Base-by-base conservation (phyloP, 2,888 invertebrate genomes). In the Dione vanillae region DNA sequence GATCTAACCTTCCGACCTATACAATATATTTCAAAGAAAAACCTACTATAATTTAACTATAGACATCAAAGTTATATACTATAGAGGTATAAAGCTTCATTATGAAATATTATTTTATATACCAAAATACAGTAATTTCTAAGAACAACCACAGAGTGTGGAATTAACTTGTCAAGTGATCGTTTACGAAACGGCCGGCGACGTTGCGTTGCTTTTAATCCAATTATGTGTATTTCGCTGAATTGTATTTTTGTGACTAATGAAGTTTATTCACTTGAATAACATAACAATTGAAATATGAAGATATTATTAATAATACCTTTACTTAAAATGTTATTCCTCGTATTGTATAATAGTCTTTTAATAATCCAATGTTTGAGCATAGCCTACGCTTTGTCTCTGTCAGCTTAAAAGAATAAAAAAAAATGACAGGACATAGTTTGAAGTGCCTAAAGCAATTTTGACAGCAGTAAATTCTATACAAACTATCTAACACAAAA, bases 161-260 rank as follows among this genome's bases (percentile, higher is more conserved):
- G 61, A 35, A 61, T 61, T 45, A 61, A 43, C 61, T 45, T 61
- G 61, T 61, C 61, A 61, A 45, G n/a, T 27, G 61, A 11, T 45
- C 20, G 10, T 61, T 61, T n/a, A 61, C 45, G 27, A 45, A 45
- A 61, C 41, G 45, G 10, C 45, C 14, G 3, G 43, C 27, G 20
- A 61, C 37, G 45, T 27, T 27, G 6, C 27, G 45, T 27, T 27
- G n/a, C n/a, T 27, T 35, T 27, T 61, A 61, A 61, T 61, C 43
- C 45, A n/a, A 61, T 61, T 35, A 59, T 35, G 10, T 35, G 6
- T 35, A 61, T n/a, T 59, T 45, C 43, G 27, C n/a, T 14, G 61
- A 61, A 61, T 27, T 35, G 8, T 61, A 61, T 61, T 61, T 61
- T 61, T 61, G 27, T 35, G 0, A 10, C n/a, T 37, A n/a, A 35